Base-by-base conservation (phyloP, 2,888 invertebrate species). In the Agonopterix arenella region DNA sequence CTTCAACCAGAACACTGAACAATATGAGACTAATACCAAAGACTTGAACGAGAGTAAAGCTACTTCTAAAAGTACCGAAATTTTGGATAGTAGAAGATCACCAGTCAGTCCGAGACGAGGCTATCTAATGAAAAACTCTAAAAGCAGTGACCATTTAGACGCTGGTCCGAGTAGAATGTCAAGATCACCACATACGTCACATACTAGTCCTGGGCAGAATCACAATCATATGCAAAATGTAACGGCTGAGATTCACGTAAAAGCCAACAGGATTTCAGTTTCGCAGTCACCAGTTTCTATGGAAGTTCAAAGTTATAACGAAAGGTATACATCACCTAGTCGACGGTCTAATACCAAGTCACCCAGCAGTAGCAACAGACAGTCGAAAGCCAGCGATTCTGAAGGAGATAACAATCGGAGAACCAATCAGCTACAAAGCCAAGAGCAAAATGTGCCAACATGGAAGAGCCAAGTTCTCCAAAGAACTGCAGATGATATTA, bases 11-110 rank as follows among this genome's bases (percentile, higher is more conserved):
- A 80, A 81, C 55, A 58, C 75, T 49, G 82, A 83, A 60, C 72
- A 75, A 44, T 81, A 75, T 52, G 82, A 82, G 53, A 80, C 66
- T 55, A 70, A 81, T 70, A 70, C 80, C 79, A 86, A 85, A 79
- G 83, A 86, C 46, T 70, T 84, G 48, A 77, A 84, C 51, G 78
- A 79, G 53, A 77, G 74, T 54, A 85, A 84, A 66, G 69, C 66
- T 41, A 82, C 86, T 36, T 90, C 91, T 11, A 85, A 82, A 62
- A 92, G 92, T 58, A 90, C 90, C 5, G 92, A 92, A 58, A 60
- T 73, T 28, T 63, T 89, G 45, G 88, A 89, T 48, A 76, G 58
- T 11, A 72, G 73, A 62, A 70, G 74, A 55, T 75, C 82, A n/a
- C 75, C 78, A 3, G 56, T 62, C 11, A 81, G 73, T 60, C 80